Percentiles rank a stretch among this genome's conserved stretches.
These are phyloP conservation scores for Malaclemys terrapin DNA, from an alignment of 2,113 vertebrate genomes.

Conservation along the genomic window DNA sequence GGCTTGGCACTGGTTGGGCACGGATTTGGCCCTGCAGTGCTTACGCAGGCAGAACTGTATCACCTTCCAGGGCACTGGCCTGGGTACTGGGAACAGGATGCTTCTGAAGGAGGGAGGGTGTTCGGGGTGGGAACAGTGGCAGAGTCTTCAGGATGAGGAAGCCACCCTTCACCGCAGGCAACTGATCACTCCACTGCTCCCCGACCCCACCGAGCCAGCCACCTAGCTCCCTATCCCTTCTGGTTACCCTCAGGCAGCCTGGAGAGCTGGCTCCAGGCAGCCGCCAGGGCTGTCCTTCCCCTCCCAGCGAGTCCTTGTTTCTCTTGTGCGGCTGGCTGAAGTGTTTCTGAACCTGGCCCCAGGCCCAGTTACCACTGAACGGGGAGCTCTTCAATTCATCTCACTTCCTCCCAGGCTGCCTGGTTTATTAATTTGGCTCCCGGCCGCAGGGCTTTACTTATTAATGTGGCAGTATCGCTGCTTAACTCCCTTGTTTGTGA, in stretches of 20 bases:
- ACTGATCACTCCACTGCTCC: background rate
- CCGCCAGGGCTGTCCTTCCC: background rate
- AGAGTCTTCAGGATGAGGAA: background rate
- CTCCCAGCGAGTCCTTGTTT: background rate
- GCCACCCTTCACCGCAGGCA: background rate
- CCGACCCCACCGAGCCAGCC: background rate
- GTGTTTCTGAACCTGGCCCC: background rate
- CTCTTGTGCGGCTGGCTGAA: background rate
- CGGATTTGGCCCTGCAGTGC: background rate
- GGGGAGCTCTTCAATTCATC: background rate
- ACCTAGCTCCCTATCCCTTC: background rate
- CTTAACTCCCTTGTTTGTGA: background rate
- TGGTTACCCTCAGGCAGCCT: background rate
- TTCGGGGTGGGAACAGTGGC: background rate
- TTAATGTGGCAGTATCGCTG: background rate
- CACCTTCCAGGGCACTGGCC: background rate
- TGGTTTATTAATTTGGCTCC: conserved; percentile 25
- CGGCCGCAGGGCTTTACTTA: conserved; percentile 10
- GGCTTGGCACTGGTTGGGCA: background rate
- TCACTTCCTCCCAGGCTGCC: background rate
- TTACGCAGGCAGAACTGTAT: background rate
- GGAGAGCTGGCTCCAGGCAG: background rate
- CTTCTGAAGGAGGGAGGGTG: background rate
- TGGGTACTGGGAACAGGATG: background rate
- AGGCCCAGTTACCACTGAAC: background rate